phyloP scores from a whole-genome alignment of 1,140 invertebrate species.

The Olivierus martensii region DNA sequence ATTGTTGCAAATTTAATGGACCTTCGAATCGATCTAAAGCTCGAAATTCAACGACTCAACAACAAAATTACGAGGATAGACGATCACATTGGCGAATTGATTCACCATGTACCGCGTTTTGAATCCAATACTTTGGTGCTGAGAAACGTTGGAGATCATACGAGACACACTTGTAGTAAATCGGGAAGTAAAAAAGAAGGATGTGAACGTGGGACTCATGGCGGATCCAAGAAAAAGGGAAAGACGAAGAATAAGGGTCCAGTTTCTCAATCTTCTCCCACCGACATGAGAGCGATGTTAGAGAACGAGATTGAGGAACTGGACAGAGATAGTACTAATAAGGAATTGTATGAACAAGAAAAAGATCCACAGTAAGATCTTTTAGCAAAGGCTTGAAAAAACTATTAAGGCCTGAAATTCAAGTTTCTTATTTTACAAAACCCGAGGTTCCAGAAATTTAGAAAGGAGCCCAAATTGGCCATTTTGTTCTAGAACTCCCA shows the following conservation, averaged over 20 bases:
- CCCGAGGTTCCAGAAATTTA: no score
- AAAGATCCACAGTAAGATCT: no score
- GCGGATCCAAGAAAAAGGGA: conserved; percentile 9
- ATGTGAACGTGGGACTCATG: neutral
- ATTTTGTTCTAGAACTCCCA: no score
- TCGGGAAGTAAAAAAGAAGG: conserved; percentile 1
- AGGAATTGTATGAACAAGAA: no score
- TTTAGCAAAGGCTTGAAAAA: no score
- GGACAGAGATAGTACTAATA: conserved; percentile 15
- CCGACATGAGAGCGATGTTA: conserved; percentile 23
- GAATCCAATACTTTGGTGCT: neutral
- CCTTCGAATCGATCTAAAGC: conserved; percentile 69
- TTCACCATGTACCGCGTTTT: conserved; percentile 12
- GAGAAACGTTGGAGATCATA: conserved; percentile 10
- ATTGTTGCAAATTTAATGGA: conserved; percentile 69
- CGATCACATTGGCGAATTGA: conserved; percentile 50
- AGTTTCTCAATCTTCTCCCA: conserved; percentile 6
- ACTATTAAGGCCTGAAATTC: no score
- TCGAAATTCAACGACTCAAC: conserved; percentile 69
- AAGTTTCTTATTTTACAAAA: no score
- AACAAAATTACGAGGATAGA: conserved; percentile 67
- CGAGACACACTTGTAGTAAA: conserved; percentile 11
- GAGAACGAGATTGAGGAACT: conserved; percentile 30
- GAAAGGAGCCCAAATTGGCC: no score
- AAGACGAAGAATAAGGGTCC: neutral